Evolutionary conservation across 1,140 invertebrate species (phyloP), one percentile per base, ranked within the genome.

Genomic region (Plectrocnemia conspersa): DNA sequence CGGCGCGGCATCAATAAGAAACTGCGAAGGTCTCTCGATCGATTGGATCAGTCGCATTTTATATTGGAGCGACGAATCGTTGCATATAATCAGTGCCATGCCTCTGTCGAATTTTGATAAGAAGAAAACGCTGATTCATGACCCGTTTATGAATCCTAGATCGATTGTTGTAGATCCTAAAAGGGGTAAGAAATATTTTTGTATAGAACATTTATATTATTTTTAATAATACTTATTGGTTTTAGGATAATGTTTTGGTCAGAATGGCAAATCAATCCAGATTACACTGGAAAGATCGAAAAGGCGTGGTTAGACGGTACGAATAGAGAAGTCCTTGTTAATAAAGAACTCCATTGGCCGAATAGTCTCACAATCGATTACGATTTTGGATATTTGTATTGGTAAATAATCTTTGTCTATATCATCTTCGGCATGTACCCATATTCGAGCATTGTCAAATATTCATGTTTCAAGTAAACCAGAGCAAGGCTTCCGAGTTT

Each of bases 281-380:
- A 76, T 46, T 64, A 50, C 59, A 68, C 65, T 3, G 73, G 69
- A 5, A 70, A 66, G 35, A 90, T 94, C 56, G 81, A 85, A 61
- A 71, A 77, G 19, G 81, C 85, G 11, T 81, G 82, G 61, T 89
- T 96, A 88, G 91, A 96, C 73, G 92, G 91, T 6, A 77, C 77
- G 1, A 70, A 81, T 38, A 73, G 77, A 11, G 68, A 68, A 47
- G 52, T 67, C 23, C 70, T 85, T 32, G 63, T 82, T 0, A 71
- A 70, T 25, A 67, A 72, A 2, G 72, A 81, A 4, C 59, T 93
- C 54, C 73, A 80, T 35, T 94, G 89, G 88, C 93, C 95, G 1
- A 89, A 85, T 73, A 91, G 91, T 11, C 73, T 98, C 11, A 83
- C 89, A 2, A 82, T 97, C 27, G 91, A 97, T 69, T 82, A 83